Evolutionary conservation across 2,113 vertebrate species (phyloP), one percentile per base, ranked within the genome.

Genomic region (Heloderma charlesbogerti): DNA sequence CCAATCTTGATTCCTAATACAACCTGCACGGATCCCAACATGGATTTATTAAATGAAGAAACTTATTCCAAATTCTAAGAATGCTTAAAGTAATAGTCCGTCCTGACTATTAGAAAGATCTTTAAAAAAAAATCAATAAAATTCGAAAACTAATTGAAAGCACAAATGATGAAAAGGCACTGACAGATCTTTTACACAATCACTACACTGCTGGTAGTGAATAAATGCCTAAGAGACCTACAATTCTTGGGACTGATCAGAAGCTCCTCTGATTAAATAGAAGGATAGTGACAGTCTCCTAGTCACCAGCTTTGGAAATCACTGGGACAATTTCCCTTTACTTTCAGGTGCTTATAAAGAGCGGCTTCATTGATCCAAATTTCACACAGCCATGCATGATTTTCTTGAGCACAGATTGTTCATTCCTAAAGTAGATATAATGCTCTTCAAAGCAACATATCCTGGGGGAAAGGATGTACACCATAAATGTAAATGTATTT

Each of bases 181-280:
- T 93, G 91, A 71, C 91, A 77, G 79, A 95, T 95, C 91, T 93
- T 86, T 87, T 94, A 94, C 90, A 75, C 54, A 92, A 90, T 72
- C 81, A 81, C 88, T 82, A 91, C 92, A 86, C 91, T 93, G 82
- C 88, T 79, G 90, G 92, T 86, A 88, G 91, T 31, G 82, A 25
- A 3, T 79, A 88, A 79, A 79, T 86, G 95, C 94, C 90, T 1
- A 29, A 54, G 91, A 86, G 88, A 75, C 69, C 8, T 67, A 25
- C 29, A 89, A 80, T 93, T 91, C 84, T 89, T 66, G 92, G 91
- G 86, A 88, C 34, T 5, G 20, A 29, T 84, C 90, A 81, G 2
- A 31, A 84, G 75, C 57, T 89, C 72, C n/a, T 20, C 66, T 0
- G 0, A 34, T 71, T 92, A 90, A 89, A 54, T 37, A 74, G 43